A percentile compares a stretch with the other conserved stretches of the same genome.
These are phyloP conservation scores for Mesorhabditis spiculigera DNA, from an alignment of 2,888 invertebrate genomes.

Conservation along the genomic window DNA sequence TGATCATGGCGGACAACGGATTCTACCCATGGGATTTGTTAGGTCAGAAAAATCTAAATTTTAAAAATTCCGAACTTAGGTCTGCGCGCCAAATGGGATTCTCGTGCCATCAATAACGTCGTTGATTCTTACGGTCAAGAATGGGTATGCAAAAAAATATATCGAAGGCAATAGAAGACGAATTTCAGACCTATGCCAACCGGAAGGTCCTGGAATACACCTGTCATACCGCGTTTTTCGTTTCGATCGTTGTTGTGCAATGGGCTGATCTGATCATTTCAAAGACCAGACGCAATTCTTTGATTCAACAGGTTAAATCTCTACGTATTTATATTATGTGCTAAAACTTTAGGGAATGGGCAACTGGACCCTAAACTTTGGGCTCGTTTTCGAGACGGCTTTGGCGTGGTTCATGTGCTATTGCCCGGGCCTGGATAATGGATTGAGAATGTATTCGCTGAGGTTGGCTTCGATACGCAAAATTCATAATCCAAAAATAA, in stretches of 20 bases:
- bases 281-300: constrained; percentile 61
- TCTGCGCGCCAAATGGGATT: constrained; percentile 94
- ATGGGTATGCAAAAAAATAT: constrained; percentile 72
- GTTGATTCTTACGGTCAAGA: constrained; percentile 97
- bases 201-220: constrained; percentile 60
- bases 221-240: constrained; percentile 63
- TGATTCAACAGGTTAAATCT: constrained; percentile 42
- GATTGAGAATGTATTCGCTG: constrained; percentile 91
- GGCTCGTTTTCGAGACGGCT: constrained; percentile 85
- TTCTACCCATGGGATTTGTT: constrained; percentile 83
- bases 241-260: constrained; percentile 62
- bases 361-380: constrained; percentile 94
- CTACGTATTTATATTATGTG: constrained; percentile 7
- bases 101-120: constrained; percentile 93
- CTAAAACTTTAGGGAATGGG: constrained; percentile 58
- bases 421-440: constrained; percentile 94
- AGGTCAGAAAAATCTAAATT: constrained; percentile 59
- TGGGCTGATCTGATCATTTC: constrained; percentile 64
- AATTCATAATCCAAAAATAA: neutral
- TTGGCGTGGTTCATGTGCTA: constrained; percentile 91
- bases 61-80: constrained; percentile 58
- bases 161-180: too few relatives aligned
- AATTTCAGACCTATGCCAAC: constrained; percentile 34
- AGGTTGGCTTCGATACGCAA: constrained; percentile 16
- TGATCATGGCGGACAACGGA: constrained; percentile 98